A percentile compares a stretch with the other conserved stretches of the same genome.
Conservation (phyloP, 2,797 vertebrate genomes). For the Phylloscopus collybita region DNA sequence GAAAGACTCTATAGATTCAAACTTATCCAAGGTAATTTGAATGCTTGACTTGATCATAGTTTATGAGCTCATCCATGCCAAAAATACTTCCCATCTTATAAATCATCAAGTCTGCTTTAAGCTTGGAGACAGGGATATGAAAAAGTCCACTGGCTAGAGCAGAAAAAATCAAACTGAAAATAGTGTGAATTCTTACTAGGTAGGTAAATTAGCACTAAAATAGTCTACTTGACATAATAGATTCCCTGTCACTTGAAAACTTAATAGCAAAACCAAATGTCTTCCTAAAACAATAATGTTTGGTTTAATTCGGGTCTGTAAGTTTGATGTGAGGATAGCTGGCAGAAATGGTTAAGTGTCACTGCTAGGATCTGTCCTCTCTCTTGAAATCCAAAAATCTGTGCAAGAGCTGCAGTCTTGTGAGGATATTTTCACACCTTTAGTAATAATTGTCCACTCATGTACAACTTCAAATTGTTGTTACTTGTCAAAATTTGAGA, state of each 20-base stretch:
- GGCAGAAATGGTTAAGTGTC: not conserved
- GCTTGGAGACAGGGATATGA: not conserved
- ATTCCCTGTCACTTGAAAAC: not conserved
- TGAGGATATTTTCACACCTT: not conserved
- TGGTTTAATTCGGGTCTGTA: not conserved
- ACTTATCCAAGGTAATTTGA: constrained; percentile 11
- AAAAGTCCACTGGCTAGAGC: not conserved
- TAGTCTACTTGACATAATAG: not conserved
- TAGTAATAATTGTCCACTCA: not conserved
- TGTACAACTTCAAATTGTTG: not conserved
- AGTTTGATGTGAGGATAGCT: not conserved
- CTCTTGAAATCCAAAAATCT: not conserved
- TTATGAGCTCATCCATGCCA: not conserved
- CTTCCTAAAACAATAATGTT: not conserved
- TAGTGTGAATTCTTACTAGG: not conserved
- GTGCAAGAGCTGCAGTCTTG: not conserved
- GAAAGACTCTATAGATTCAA: not conserved
- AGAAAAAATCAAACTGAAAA: constrained; percentile 1
- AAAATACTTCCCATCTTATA: constrained; percentile 27
- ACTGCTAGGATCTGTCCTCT: not conserved
- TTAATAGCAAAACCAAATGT: constrained; percentile 2
- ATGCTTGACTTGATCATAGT: not conserved
- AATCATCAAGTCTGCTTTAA: constrained; percentile 10
- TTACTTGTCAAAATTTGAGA: not conserved
- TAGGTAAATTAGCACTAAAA: not conserved